A percentile compares a stretch with the other conserved stretches of the same genome.
These are phyloP conservation scores for Ceyx erithaca DNA, from an alignment of 2,797 vertebrate genomes.

Conservation along the genomic window DNA sequence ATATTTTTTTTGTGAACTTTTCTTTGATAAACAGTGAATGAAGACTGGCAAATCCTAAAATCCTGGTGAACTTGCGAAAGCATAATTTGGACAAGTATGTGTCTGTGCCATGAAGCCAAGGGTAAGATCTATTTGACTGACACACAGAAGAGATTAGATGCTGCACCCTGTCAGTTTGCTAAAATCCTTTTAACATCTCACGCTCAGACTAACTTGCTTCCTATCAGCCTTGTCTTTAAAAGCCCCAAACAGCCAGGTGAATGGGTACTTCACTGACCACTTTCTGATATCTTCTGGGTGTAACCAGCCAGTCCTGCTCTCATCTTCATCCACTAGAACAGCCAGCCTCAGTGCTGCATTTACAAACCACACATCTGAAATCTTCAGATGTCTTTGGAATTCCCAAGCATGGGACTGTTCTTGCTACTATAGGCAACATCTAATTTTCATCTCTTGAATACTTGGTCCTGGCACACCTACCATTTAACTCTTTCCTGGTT, in stretches of 20 bases:
- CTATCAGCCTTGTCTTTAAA: neutral
- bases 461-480: fast-evolving
- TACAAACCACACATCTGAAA: neutral
- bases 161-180: neutral
- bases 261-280: neutral
- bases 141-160: neutral
- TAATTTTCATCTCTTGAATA: neutral
- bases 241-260: neutral
- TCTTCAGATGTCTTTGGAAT: neutral
- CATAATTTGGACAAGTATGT: neutral
- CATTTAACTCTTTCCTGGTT: neutral
- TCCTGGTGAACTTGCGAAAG: neutral
- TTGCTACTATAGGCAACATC: neutral
- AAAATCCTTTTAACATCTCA: neutral
- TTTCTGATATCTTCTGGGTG: neutral
- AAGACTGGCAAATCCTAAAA: conserved; percentile 5
- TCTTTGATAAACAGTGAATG: neutral
- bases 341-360: neutral
- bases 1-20: conserved; percentile 1
- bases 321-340: neutral
- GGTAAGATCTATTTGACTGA: neutral
- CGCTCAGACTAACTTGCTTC: neutral
- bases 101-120: neutral
- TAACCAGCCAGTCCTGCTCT: neutral
- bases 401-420: neutral